phyloP scores from a whole-genome alignment of 2,797 vertebrate species.

The Leptodactylus fallax region DNA sequence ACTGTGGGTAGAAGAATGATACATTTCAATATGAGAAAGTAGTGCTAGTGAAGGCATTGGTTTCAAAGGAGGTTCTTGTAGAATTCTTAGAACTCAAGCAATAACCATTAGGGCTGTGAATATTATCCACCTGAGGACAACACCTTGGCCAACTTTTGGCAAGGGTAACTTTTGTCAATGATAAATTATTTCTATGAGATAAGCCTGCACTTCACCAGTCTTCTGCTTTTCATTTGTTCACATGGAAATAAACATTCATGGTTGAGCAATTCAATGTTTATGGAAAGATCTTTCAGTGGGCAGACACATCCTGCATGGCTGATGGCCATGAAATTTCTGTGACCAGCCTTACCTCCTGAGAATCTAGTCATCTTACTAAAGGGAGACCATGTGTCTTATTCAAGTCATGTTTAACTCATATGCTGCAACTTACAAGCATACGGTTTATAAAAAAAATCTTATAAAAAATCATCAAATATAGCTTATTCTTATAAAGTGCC shows the following conservation, averaged over 20 bases:
- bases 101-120: background rate
- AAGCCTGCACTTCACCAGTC: background rate
- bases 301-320: slow-evolving; percentile 6
- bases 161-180: background rate
- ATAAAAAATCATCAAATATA: background rate
- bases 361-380: background rate
- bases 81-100: background rate
- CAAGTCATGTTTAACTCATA: background rate
- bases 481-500: background rate
- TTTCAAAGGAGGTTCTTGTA: background rate
- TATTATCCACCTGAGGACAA: background rate
- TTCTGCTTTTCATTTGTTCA: slow-evolving; percentile 10
- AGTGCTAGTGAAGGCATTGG: background rate
- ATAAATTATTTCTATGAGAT: background rate
- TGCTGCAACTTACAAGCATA: background rate
- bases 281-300: slow-evolving; percentile 6
- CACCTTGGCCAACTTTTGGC: background rate
- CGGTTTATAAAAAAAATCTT: background rate
- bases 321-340: background rate
- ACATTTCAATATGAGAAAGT: background rate
- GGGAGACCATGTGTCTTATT: background rate
- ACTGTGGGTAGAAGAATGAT: background rate
- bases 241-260: slow-evolving; percentile 12
- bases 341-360: background rate
- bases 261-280: slow-evolving; percentile 19